Percentiles rank a stretch among this genome's conserved stretches.
These are phyloP conservation scores for Spilosoma lubricipeda DNA, from an alignment of 2,888 invertebrate genomes.

Conservation along the genomic window DNA sequence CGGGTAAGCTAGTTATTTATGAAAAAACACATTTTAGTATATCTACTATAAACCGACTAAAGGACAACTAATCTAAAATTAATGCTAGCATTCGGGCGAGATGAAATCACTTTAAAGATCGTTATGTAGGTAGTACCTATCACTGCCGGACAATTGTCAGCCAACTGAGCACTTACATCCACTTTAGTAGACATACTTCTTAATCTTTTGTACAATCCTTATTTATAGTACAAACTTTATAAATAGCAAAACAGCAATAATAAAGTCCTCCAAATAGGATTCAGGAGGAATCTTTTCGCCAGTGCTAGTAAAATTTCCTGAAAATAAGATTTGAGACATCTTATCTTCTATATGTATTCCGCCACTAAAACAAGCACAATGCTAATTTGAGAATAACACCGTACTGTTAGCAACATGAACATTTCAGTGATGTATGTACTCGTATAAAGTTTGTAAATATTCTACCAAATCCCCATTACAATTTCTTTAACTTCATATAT, in stretches of 20 bases:
- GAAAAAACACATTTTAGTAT: neutral
- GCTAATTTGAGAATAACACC: too few species aligned
- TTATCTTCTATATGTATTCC: too few species aligned
- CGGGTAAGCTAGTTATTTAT: neutral
- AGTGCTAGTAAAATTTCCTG: neutral
- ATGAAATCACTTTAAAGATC: neutral
- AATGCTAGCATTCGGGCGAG: neutral
- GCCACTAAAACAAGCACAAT: too few species aligned
- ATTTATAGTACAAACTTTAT: neutral
- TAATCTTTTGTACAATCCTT: neutral
- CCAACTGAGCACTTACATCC: neutral
- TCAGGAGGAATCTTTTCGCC: neutral
- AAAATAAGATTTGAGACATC: neutral
- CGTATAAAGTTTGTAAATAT: neutral
- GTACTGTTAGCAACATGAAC: too few species aligned
- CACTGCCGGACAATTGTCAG: neutral
- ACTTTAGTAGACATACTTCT: neutral
- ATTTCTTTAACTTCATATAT: neutral
- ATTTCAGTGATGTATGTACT: neutral
- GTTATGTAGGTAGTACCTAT: neutral
- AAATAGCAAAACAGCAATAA: neutral
- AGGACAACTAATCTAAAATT: neutral
- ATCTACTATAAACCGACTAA: neutral
- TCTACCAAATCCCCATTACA: neutral
- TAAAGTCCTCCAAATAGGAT: neutral